These are phyloP conservation scores for Seriola dumerili DNA, from an alignment of 2,113 vertebrate genomes.

Conservation along the genomic window DNA sequence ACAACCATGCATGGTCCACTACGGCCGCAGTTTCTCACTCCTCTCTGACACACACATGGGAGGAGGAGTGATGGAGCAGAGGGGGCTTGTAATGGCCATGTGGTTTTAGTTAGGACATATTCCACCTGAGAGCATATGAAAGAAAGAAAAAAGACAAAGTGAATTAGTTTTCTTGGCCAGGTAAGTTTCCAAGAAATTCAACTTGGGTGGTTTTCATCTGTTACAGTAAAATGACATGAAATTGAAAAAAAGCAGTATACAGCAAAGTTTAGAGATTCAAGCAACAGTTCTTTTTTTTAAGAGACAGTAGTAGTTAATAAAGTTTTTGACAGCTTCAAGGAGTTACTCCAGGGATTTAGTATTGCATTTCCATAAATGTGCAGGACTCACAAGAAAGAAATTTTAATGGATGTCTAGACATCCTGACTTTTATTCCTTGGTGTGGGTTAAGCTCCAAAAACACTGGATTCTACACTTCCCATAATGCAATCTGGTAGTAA, in stretches of 20 bases:
- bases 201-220: slow-evolving; percentile 66
- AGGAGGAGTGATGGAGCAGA: slow-evolving; percentile 59
- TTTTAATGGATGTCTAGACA: no score
- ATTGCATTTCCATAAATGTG: not conserved
- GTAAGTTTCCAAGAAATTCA: slow-evolving; percentile 64
- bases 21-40: slow-evolving; percentile 53
- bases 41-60: slow-evolving; percentile 28
- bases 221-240: slow-evolving; percentile 56
- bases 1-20: slow-evolving; percentile 63
- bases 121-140: slow-evolving; percentile 70
- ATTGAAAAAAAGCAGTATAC: not conserved
- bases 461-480: not conserved
- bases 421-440: no score
- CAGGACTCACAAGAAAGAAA: no score
- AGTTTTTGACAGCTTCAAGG: slow-evolving; percentile 4
- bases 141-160: slow-evolving; percentile 37
- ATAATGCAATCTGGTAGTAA: not conserved
- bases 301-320: not conserved
- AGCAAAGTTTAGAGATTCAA: slow-evolving; percentile 3
- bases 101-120: slow-evolving; percentile 79
- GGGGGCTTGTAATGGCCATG: slow-evolving; percentile 77
- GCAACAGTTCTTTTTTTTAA: not conserved
- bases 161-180: slow-evolving; percentile 67
- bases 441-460: not conserved
- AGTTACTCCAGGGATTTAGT: not conserved